phyloP scores from a whole-genome alignment of 2,888 invertebrate genomes.

The Isotomurus palustris region DNA sequence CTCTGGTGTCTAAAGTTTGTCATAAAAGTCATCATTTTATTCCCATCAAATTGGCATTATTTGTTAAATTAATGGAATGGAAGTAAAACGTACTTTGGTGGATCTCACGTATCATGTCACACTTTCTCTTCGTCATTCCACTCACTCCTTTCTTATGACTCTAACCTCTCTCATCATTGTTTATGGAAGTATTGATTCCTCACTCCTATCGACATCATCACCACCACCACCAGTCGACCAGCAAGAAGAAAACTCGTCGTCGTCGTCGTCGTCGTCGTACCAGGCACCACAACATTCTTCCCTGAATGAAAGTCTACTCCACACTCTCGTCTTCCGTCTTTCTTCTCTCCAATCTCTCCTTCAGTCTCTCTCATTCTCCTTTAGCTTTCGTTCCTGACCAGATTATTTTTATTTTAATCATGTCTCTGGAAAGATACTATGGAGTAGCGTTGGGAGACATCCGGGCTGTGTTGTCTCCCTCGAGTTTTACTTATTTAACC shows the following conservation, averaged over 20 bases:
- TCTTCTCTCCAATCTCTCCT: no score
- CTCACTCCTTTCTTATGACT: neutral
- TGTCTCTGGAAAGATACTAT: neutral
- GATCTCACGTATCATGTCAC: neutral
- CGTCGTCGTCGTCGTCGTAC: neutral
- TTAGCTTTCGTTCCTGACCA: no score
- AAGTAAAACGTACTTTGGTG: neutral
- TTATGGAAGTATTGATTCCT: neutral
- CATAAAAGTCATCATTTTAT: conserved; percentile 8
- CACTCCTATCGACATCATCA: neutral
- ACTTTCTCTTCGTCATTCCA: neutral
- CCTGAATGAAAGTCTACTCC: no score
- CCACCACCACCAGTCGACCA: neutral
- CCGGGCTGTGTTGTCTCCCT: neutral
- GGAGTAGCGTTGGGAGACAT: conserved; percentile 1
- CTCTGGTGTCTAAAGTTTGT: neutral
- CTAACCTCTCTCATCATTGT: neutral
- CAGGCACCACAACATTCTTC: neutral
- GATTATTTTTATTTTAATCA: no score
- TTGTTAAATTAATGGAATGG: conserved; percentile 6
- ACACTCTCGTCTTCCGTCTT: no score
- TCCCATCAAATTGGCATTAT: conserved; percentile 8
- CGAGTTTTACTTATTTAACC: conserved; percentile 1
- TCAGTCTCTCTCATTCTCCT: no score
- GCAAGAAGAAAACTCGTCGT: no score